Evolutionary conservation across 2,113 vertebrate species (phyloP).

Genomic region (Rhizomys pruinosus): DNA sequence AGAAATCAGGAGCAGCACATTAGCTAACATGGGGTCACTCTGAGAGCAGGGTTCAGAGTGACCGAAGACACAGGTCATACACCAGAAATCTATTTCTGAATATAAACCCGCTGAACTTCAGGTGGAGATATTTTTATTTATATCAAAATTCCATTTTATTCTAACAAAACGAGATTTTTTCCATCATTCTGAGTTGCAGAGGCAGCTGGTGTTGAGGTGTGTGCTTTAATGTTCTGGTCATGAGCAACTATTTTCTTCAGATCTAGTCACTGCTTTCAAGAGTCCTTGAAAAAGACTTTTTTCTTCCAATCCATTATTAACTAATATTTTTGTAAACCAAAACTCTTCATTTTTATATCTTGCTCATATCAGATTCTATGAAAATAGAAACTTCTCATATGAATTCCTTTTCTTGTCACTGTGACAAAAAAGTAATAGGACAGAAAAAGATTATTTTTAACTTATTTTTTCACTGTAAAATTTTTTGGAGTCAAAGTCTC

Average conservation of each 20-base stretch:
- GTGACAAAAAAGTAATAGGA: background rate
- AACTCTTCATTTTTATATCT: background rate
- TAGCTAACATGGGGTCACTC: background rate
- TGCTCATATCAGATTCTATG: background rate
- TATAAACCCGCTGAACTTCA: background rate
- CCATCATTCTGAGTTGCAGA: background rate
- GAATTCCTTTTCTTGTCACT: background rate
- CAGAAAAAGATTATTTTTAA: background rate
- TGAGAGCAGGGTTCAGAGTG: background rate
- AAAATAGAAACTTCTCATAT: background rate
- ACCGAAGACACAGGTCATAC: background rate
- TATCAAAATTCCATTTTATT: background rate
- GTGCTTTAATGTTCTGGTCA: background rate
- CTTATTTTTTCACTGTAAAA: background rate
- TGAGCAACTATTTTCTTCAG: background rate
- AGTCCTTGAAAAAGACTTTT: background rate
- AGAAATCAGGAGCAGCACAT: background rate
- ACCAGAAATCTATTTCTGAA: background rate
- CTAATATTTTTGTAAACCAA: constrained; percentile 36
- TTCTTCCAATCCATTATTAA: background rate
- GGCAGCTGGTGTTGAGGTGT: background rate
- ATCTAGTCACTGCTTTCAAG: background rate
- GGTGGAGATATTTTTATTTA: background rate
- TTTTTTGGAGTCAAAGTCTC: background rate
- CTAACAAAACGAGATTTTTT: background rate